Conservation (phyloP, 2,797 vertebrate genomes). For the Gorsachius magnificus region DNA sequence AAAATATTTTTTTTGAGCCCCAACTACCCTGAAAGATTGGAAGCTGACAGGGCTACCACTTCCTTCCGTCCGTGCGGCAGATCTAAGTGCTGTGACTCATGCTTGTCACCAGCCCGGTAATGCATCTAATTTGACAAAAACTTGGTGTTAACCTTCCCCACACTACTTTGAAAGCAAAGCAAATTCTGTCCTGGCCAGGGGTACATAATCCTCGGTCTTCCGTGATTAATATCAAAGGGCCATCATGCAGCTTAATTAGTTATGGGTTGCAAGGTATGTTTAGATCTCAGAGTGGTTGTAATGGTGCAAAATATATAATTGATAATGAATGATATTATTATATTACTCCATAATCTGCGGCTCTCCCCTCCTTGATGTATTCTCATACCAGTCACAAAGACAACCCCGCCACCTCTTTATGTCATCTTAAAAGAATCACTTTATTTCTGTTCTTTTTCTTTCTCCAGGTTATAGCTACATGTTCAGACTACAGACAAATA, state of each 20-base stretch:
- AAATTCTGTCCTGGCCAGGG: not conserved
- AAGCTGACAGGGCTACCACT: not conserved
- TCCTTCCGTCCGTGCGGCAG: not conserved
- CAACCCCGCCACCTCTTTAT: not conserved
- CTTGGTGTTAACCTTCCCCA: not conserved
- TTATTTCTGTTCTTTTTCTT: not conserved
- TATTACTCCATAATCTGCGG: not conserved
- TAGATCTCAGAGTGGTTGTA: not conserved
- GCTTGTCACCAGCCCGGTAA: not conserved
- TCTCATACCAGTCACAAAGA: not conserved
- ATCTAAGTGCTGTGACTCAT: not conserved
- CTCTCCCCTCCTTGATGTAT: not conserved
- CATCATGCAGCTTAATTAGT: not conserved
- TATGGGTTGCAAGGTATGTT: not conserved
- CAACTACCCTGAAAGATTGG: not conserved
- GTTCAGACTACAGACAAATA: not conserved
- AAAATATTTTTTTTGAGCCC: not conserved
- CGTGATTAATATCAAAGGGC: not conserved
- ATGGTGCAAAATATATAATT: slow-evolving; percentile 2
- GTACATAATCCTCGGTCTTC: not conserved
- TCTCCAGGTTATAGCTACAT: not conserved
- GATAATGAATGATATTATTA: not conserved
- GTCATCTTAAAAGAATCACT: not conserved
- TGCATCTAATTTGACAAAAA: not conserved
- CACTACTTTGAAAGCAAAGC: slow-evolving; percentile 5